Percentiles rank a stretch among this genome's conserved stretches.
phyloP scores from a whole-genome alignment of 2,113 vertebrate genomes.

The Tupaia chinensis region DNA sequence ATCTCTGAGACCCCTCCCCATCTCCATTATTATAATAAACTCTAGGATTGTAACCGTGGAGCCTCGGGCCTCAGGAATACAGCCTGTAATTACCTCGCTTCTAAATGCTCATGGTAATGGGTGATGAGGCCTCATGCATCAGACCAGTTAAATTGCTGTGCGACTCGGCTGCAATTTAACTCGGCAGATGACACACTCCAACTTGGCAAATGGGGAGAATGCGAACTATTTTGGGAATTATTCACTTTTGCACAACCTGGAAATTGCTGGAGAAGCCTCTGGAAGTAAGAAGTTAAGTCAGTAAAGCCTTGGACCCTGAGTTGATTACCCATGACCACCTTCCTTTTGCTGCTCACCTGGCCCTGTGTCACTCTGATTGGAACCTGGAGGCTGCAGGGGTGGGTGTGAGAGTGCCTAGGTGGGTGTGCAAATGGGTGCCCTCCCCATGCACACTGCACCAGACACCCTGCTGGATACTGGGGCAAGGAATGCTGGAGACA shows the following conservation, averaged over 20 bases:
- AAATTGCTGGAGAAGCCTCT: background rate
- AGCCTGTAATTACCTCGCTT: constrained; percentile 63
- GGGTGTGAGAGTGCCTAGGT: background rate
- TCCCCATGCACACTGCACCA: rapidly evolving
- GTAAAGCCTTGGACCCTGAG: background rate
- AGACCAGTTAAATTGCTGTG: constrained; percentile 57
- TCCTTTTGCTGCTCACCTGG: background rate
- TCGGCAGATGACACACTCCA: background rate
- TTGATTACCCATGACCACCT: background rate
- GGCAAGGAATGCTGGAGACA: background rate
- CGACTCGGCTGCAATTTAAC: constrained; percentile 9
- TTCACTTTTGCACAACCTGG: constrained; percentile 39
- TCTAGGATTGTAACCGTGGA: background rate
- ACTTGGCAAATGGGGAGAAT: constrained; percentile 33
- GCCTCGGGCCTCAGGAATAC: constrained; percentile 61
- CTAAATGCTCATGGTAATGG: constrained; percentile 55
- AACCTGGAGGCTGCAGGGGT: background rate
- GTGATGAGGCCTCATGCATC: constrained; percentile 26
- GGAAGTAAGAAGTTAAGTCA: background rate
- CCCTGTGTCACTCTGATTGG: rapidly evolving
- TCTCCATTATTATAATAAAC: constrained; percentile 57
- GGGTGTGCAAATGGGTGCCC: background rate
- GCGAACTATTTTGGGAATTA: constrained; percentile 19
- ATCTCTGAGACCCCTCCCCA: constrained; percentile 30
- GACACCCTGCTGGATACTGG: background rate